Percentiles rank a stretch among this genome's conserved stretches.
Evolutionary conservation across 2,888 invertebrate species (phyloP).

Genomic region (Drosophila limbata): DNA sequence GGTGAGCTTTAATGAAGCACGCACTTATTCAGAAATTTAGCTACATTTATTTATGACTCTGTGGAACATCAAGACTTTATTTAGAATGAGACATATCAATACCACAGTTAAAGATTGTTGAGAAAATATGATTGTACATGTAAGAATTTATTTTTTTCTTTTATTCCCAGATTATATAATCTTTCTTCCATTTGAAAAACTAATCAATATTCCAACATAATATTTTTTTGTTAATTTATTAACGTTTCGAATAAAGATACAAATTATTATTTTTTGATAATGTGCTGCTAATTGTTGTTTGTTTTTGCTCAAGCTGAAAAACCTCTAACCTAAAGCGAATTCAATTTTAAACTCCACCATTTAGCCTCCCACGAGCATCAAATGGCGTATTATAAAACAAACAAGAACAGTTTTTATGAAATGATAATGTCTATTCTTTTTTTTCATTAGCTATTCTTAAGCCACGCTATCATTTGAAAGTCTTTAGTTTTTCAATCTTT

Average conservation of each 20-base stretch:
- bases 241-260: neutral
- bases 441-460: neutral
- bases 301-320: neutral
- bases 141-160: too few relatives aligned
- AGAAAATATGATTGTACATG: too few relatives aligned
- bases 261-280: slow-evolving; percentile 1
- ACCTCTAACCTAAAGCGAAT: neutral
- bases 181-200: neutral
- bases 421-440: slow-evolving; percentile 19
- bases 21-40: neutral
- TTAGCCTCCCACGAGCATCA: slow-evolving; percentile 13
- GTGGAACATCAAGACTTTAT: neutral
- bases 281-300: slow-evolving; percentile 9
- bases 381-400: slow-evolving; percentile 6
- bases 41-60: neutral
- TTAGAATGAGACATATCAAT: neutral
- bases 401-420: slow-evolving; percentile 12
- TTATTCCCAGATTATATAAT: too few relatives aligned
- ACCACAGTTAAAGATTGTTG: too few relatives aligned
- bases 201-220: neutral
- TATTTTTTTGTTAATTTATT: neutral
- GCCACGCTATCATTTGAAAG: slow-evolving; percentile 6
- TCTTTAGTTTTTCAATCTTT: slow-evolving; percentile 14
- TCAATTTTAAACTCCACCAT: neutral
- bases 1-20: neutral